Evolutionary conservation across 2,888 invertebrate genomes (phyloP), one percentile per base, ranked within the genome.

Genomic region (Pherbina coryleti): DNA sequence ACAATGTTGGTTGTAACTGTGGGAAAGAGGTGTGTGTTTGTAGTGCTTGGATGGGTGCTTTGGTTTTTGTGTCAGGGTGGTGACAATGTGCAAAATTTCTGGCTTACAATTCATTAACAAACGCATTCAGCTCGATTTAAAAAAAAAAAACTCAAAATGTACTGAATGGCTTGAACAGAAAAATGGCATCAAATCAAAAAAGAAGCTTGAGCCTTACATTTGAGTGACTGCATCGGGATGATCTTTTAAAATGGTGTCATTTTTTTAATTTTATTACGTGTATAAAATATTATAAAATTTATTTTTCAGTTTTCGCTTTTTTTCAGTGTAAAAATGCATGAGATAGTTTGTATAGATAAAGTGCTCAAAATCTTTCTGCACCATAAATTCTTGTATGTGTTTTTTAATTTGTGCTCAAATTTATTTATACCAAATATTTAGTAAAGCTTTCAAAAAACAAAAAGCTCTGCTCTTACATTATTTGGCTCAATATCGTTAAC

Each of bases 371-470:
- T 44, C 11, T 11, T 44, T 11, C 14, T 44, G 44, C 44, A 44
- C 44, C 44, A 44, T 44, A 44, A 44, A 44, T 44, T 44, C 44
- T 44, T n/a, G 14, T 66, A 57, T 53, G 66, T 49, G 37, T 71
- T 71, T 75, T n/a, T 67, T 28, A 17, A 53, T 71, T 31, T 71
- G 31, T 28, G 53, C 71, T 71, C 31, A 71, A 71, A 53, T 37
- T n/a, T 19, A 70, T 76, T 76, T 76, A 76, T 76, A 76, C 76
- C 76, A 76, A 70, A 62, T 70, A 70, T 72, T 84, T 85, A 86
- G 85, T 86, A 82, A 81, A 86, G 84, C 85, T 83, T 79, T 67
- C 81, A 82, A 84, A 83, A 85, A 84, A 80, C 82, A 82, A 83
- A 81, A 81, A 79, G 44, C 51, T 77, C 74, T 76, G 82, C 84